phyloP scores from a whole-genome alignment of 2,797 vertebrate genomes.

The Perodicticus potto region DNA sequence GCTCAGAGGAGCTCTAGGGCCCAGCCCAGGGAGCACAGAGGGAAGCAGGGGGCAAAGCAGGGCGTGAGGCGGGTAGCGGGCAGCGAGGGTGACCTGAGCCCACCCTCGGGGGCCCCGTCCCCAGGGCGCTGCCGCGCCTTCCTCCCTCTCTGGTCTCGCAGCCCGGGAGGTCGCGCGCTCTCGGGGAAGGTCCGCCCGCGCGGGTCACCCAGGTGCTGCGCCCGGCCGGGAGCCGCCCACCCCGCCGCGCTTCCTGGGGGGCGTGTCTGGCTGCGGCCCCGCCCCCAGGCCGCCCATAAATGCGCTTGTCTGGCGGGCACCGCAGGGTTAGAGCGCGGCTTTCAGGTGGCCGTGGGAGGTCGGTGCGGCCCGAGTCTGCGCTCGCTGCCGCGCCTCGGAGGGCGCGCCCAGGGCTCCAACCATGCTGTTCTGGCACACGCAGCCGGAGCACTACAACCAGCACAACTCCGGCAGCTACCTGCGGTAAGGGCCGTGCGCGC shows the following conservation, averaged over 20 bases:
- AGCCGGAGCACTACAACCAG: constrained; percentile 95
- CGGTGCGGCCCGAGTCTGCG: not conserved
- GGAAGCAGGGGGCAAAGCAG: no score
- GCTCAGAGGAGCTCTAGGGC: no score
- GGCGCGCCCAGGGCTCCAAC: constrained; percentile 72
- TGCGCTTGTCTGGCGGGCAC: not conserved
- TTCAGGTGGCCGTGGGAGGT: fast-evolving
- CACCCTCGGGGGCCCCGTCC: not conserved
- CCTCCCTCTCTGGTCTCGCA: fast-evolving
- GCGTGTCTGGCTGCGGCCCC: not conserved
- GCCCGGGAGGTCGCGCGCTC: not conserved
- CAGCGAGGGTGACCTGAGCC: not conserved
- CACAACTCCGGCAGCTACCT: constrained; percentile 91
- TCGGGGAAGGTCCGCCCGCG: not conserved
- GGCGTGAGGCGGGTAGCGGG: fast-evolving
- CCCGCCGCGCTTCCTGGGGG: not conserved
- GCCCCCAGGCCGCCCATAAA: constrained; percentile 71
- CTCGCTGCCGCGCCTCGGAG: constrained; percentile 20
- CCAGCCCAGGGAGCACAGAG: no score
- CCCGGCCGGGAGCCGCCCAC: not conserved
- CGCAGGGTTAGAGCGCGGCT: not conserved
- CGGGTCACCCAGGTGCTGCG: constrained; percentile 24
- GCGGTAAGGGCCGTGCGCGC: constrained; percentile 90
- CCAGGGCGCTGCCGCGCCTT: not conserved
- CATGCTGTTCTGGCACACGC: constrained; percentile 97